phyloP scores from a whole-genome alignment of 2,113 vertebrate genomes.

The Brachyhypopomus gauderio region DNA sequence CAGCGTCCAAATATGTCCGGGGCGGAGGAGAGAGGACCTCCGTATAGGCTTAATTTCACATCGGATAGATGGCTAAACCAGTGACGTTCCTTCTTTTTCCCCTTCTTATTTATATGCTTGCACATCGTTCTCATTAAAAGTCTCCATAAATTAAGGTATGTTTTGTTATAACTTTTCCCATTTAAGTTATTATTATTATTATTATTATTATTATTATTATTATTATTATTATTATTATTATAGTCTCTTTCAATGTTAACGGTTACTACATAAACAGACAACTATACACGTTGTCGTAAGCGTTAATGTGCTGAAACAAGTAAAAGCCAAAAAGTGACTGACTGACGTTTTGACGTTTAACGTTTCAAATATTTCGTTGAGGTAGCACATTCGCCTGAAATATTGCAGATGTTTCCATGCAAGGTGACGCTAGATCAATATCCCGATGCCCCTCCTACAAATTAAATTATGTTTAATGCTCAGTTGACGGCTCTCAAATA shows the following conservation, averaged over 20 bases:
- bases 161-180: background rate
- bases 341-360: background rate
- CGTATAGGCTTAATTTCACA: slow-evolving; percentile 47
- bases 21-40: slow-evolving; percentile 59
- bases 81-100: slow-evolving; percentile 63
- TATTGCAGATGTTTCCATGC: background rate
- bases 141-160: slow-evolving; percentile 52
- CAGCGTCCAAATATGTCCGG: slow-evolving; percentile 64
- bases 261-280: background rate
- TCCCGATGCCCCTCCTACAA: slow-evolving; percentile 26
- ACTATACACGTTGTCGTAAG: too few species aligned
- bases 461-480: slow-evolving; percentile 25
- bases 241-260: background rate
- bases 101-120: slow-evolving; percentile 54
- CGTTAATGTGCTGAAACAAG: background rate
- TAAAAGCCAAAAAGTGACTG: background rate
- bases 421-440: background rate
- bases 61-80: slow-evolving; percentile 60
- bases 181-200: background rate
- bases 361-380: background rate
- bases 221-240: slow-evolving; percentile 20
- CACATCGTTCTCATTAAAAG: slow-evolving; percentile 37
- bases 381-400: slow-evolving; percentile 1
- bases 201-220: slow-evolving; percentile 16
- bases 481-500: background rate